Evolutionary conservation across 2,113 vertebrate species (phyloP).

Genomic region (Oryzias curvinotus): DNA sequence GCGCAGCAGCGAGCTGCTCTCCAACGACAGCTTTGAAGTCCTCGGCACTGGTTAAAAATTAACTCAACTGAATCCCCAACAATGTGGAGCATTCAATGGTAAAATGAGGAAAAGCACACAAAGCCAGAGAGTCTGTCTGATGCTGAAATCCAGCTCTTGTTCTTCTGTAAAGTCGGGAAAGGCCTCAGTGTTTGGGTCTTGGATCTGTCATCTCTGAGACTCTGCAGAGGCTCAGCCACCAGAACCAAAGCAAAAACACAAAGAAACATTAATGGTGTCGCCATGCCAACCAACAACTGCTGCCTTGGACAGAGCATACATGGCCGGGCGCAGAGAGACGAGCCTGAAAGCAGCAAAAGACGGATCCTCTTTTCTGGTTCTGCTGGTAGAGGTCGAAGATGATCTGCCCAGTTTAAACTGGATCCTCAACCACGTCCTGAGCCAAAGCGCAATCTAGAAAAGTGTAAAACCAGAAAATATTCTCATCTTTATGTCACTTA

Average conservation of each 20-base stretch:
- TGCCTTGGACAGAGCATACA: slow-evolving; percentile 27
- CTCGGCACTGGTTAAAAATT: too few relatives aligned
- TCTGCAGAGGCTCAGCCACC: slow-evolving; percentile 9
- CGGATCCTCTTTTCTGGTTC: not conserved
- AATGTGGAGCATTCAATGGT: too few relatives aligned
- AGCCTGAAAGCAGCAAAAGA: slow-evolving; percentile 21
- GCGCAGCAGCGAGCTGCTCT: too few relatives aligned
- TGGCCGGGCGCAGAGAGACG: slow-evolving; percentile 30
- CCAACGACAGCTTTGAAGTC: too few relatives aligned
- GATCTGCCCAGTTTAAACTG: not conserved
- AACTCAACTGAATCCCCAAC: too few relatives aligned
- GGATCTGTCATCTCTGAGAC: not conserved
- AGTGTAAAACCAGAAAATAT: not conserved
- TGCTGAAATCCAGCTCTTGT: too few relatives aligned
- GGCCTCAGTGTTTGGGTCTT: not conserved
- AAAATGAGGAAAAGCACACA: too few relatives aligned
- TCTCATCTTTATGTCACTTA: not conserved
- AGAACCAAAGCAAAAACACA: slow-evolving; percentile 11
- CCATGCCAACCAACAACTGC: slow-evolving; percentile 28
- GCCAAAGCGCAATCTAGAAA: not conserved
- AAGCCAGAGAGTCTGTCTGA: too few relatives aligned
- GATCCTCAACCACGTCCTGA: not conserved
- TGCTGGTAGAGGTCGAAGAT: not conserved
- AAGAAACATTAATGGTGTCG: not conserved
- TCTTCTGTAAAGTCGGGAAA: too few relatives aligned